These are phyloP conservation scores for Oscheius myriophilus DNA, from an alignment of 2,888 invertebrate species.

Conservation along the genomic window DNA sequence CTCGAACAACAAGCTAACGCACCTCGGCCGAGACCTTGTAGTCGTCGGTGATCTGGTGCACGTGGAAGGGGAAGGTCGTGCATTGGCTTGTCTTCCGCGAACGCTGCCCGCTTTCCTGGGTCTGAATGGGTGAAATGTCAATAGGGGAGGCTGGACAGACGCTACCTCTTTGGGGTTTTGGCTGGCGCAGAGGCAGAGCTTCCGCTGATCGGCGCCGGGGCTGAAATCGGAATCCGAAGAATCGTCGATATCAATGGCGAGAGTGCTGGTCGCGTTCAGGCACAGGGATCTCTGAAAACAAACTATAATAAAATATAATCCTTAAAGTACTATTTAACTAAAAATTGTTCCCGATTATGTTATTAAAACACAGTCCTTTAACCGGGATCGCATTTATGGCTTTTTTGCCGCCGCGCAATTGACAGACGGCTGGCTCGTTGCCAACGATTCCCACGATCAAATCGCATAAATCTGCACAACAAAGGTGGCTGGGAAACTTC, in stretches of 20 bases:
- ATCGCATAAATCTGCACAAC: no score
- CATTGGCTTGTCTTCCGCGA: constrained; percentile 39
- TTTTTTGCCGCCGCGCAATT: no score
- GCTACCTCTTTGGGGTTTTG: constrained; percentile 43
- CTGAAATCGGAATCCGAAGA: constrained; percentile 56
- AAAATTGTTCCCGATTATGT: no score
- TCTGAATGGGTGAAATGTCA: constrained; percentile 18
- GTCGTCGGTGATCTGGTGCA: constrained; percentile 67
- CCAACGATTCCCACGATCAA: no score
- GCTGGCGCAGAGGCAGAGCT: constrained; percentile 62
- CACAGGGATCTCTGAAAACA: constrained; percentile 58
- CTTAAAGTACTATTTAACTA: no score
- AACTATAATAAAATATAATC: not conserved
- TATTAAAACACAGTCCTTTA: no score
- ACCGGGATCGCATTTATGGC: no score
- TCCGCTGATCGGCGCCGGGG: constrained; percentile 41
- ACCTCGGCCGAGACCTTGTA: constrained; percentile 35
- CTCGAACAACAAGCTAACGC: not conserved
- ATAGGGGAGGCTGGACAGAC: no score
- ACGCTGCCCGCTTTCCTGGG: constrained; percentile 55
- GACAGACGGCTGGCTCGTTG: no score
- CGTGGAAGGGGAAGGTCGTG: constrained; percentile 60
- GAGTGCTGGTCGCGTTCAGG: constrained; percentile 57
- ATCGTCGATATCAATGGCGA: constrained; percentile 55
- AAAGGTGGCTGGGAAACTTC: no score